Conservation (phyloP, 2,797 vertebrate species). For the Chloroceryle amazona region DNA sequence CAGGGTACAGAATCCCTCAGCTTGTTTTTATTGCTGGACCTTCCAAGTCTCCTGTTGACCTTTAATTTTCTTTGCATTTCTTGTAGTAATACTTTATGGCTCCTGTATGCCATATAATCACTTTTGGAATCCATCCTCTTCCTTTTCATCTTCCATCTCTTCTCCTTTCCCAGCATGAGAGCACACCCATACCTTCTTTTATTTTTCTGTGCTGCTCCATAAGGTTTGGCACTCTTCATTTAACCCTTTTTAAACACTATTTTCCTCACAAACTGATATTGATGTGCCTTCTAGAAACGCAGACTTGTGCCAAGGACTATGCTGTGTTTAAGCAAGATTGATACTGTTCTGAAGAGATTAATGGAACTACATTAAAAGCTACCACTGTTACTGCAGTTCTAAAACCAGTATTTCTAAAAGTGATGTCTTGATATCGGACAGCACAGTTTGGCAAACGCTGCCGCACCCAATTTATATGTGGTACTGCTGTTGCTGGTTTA, state of each 20-base stretch:
- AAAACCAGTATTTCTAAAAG: background rate
- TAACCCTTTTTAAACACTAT: background rate
- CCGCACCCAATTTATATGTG: background rate
- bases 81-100: background rate
- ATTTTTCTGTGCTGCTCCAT: background rate
- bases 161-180: background rate
- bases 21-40: background rate
- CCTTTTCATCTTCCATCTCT: background rate
- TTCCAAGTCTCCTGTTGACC: background rate
- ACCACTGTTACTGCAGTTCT: background rate
- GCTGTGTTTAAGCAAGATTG: background rate
- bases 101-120: background rate
- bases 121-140: background rate
- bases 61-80: slow-evolving; percentile 1
- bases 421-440: background rate
- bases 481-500: background rate
- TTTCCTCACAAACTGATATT: background rate
- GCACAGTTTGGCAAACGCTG: background rate
- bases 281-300: background rate
- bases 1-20: background rate
- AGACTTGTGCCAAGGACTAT: background rate
- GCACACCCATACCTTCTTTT: background rate
- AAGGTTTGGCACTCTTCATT: background rate
- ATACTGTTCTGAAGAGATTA: background rate
- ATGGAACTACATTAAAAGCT: background rate